These are phyloP conservation scores for Uloborus plumipes DNA, from an alignment of 2,888 invertebrate species.

Conservation along the genomic window DNA sequence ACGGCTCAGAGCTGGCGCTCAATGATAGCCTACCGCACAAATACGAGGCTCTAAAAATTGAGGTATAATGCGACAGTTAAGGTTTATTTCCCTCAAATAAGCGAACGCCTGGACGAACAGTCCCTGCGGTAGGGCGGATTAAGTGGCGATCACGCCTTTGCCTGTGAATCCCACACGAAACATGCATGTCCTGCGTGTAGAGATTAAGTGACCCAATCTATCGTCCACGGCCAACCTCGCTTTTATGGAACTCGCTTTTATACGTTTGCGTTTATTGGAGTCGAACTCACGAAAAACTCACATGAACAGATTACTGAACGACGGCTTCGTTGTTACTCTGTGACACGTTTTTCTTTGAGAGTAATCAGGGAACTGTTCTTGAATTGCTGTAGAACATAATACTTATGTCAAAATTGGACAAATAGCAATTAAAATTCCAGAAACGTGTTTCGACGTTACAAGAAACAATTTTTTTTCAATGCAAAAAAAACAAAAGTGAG, in stretches of 20 bases:
- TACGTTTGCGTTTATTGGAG: slow-evolving; percentile 6
- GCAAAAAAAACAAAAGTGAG: too few species aligned
- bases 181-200: slow-evolving; percentile 6
- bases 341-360: too few species aligned
- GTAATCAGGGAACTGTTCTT: too few species aligned
- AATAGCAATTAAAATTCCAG: too few species aligned
- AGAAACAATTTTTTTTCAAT: too few species aligned
- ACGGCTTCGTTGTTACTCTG: neutral
- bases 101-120: slow-evolving; percentile 36
- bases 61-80: slow-evolving; percentile 63
- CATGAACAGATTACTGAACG: slow-evolving; percentile 3
- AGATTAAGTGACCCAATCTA: slow-evolving; percentile 6
- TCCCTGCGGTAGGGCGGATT: slow-evolving; percentile 52
- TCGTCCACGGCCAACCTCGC: neutral
- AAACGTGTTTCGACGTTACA: too few species aligned
- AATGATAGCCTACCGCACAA: slow-evolving; percentile 44
- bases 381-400: too few species aligned
- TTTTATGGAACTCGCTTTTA: slow-evolving; percentile 16
- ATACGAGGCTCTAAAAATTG: slow-evolving; percentile 63
- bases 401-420: too few species aligned
- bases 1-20: slow-evolving; percentile 40
- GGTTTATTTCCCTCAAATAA: slow-evolving; percentile 64
- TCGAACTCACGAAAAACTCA: slow-evolving; percentile 7
- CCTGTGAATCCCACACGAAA: slow-evolving; percentile 17
- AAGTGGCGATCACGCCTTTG: slow-evolving; percentile 47